These are phyloP conservation scores for Procambarus clarkii DNA, from an alignment of 1,140 invertebrate genomes.

Conservation along the genomic window DNA sequence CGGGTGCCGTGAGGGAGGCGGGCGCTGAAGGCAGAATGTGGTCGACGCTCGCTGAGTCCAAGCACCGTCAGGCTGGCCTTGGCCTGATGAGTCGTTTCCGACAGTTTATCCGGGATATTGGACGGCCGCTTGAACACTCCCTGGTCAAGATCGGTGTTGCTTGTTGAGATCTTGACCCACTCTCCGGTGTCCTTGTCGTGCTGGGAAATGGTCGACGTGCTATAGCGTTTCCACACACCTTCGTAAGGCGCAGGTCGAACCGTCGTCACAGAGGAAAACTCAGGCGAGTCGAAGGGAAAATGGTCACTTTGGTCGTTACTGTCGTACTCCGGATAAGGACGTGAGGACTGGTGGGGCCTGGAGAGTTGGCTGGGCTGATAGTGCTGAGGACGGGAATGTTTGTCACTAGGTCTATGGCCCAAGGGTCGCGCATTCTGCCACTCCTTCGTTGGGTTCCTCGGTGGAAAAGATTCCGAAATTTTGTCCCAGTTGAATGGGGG, in stretches of 20 bases:
- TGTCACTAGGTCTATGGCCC: background rate
- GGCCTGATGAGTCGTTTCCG: background rate
- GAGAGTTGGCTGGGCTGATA: background rate
- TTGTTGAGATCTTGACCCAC: constrained; percentile 50
- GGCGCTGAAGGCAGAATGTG: background rate
- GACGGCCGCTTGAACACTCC: background rate
- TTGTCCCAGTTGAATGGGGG: constrained; percentile 6
- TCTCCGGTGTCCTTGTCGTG: constrained; percentile 44
- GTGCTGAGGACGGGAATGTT: background rate
- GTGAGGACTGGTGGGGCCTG: background rate
- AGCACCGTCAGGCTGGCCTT: constrained; percentile 51
- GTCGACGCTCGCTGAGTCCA: constrained; percentile 13
- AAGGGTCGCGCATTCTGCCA: background rate
- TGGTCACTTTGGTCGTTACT: background rate
- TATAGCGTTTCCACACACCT: constrained; percentile 50
- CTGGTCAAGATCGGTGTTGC: constrained; percentile 8
- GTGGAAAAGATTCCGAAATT: background rate
- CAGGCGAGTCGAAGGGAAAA: background rate
- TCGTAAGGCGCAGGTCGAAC: background rate
- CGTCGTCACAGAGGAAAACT: background rate
- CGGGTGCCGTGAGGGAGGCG: background rate
- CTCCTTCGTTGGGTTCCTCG: background rate
- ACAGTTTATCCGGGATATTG: background rate
- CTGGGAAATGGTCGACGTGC: constrained; percentile 47
- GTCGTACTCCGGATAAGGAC: background rate